Evolutionary conservation across 1,140 invertebrate genomes (phyloP).

Genomic region (Mesaphorura yosii): DNA sequence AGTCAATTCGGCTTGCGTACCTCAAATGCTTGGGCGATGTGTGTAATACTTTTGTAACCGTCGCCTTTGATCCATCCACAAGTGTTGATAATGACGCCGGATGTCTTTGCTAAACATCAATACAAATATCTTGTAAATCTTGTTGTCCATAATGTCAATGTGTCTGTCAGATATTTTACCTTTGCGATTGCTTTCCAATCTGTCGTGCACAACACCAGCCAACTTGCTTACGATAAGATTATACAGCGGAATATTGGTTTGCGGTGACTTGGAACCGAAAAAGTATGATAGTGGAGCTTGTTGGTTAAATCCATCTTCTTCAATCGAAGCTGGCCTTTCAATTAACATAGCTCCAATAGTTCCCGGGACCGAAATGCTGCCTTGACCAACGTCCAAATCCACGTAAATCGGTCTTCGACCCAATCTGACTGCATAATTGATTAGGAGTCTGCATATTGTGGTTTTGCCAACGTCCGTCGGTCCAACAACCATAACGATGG

Average conservation of each 20-base stretch:
- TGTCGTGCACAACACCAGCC: conserved; percentile 71
- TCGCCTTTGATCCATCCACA: conserved; percentile 91
- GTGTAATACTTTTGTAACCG: conserved; percentile 68
- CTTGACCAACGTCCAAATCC: conserved; percentile 94
- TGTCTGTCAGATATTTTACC: conserved; percentile 40
- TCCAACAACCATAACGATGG: conserved; percentile 82
- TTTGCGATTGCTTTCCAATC: conserved; percentile 75
- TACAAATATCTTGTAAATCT: conserved; percentile 3
- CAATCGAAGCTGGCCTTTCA: conserved; percentile 77
- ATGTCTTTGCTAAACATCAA: conserved; percentile 55
- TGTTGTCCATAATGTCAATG: not conserved
- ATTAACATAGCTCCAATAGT: conserved; percentile 80
- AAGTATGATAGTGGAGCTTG: conserved; percentile 86
- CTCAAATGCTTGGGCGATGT: conserved; percentile 85
- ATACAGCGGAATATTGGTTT: conserved; percentile 69
- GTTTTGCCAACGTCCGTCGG: conserved; percentile 94
- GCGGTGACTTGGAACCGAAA: conserved; percentile 75
- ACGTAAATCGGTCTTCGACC: conserved; percentile 77
- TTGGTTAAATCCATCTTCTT: conserved; percentile 76
- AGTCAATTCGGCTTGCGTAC: no score
- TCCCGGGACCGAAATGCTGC: conserved; percentile 80
- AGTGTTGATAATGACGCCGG: conserved; percentile 96
- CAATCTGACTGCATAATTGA: conserved; percentile 88
- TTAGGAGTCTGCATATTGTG: conserved; percentile 72
- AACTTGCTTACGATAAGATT: conserved; percentile 72